Evolutionary conservation across 1,140 invertebrate species (phyloP), one percentile per base, ranked within the genome.

Genomic region (Drosophila lini): DNA sequence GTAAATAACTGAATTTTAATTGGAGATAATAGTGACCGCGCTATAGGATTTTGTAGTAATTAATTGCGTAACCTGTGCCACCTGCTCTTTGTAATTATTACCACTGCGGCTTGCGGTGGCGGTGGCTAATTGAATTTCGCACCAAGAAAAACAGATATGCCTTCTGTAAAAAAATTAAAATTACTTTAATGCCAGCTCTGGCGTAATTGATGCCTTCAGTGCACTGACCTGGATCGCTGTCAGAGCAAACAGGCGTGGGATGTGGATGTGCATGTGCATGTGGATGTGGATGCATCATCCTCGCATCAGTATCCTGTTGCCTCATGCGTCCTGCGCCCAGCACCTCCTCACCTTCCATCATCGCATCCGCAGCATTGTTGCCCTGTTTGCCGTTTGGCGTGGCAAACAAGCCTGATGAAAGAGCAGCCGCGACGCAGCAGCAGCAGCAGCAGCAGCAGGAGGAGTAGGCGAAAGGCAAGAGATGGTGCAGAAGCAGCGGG

Each of bases 221-320:
- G 56, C 80, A 64, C 41, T 83, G 80, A 83, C 80, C 80, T 83
- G 80, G 81, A 80, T 83, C 74, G 75, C 58, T 74, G 75, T 79
- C 61, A 60, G 76, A 31, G 55, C 52, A 42, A 52, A 56, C 44
- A 45, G 53, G 65, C 65, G 53, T 44, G 61, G 42, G 25, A 48
- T 48, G 50, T 48, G 59, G n/a, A 41, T 59, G 68, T 48, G 45
- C 25, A 31, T 31, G 47, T 48, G 45, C 15, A 31, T 31, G 47
- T 31, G 28, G 3, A 50, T 34, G 45, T 52, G 60, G 55, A 55
- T 69, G 69, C 67, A 76, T 78, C 56, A 62, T 44, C 55, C 42
- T 64, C 34, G 59, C 59, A 48, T 62, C 59, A 38, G 47, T 25
- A 65, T 65, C 62, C 53, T 38, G 19, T 38, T 36, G 59, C n/a